Evolutionary conservation across 2,888 invertebrate genomes (phyloP).

Genomic region (Spicauda simplicius): DNA sequence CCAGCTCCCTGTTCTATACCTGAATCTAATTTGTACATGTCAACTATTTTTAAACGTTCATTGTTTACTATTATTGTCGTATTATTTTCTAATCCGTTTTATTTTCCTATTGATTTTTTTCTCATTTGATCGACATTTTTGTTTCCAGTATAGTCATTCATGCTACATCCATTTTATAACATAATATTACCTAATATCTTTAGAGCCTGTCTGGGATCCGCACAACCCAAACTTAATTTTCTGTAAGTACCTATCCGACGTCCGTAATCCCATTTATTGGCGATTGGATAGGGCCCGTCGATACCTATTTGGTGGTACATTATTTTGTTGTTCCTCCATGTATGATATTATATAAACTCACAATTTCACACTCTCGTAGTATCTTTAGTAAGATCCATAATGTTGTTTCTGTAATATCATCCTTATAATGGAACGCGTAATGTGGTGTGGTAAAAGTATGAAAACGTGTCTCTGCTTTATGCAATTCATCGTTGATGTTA

Average conservation of each 20-base stretch:
- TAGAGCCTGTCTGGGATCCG: not conserved
- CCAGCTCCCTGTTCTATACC: constrained; percentile 40
- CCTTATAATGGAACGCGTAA: constrained; percentile 4
- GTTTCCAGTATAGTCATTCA: not conserved
- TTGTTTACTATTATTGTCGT: not conserved
- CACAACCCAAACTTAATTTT: constrained; percentile 9
- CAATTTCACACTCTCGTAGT: constrained; percentile 10
- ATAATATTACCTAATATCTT: not conserved
- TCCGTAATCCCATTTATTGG: constrained; percentile 5
- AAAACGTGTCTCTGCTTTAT: constrained; percentile 6
- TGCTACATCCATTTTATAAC: not conserved
- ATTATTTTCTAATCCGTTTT: not conserved
- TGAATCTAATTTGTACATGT: constrained; percentile 25
- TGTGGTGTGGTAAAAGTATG: constrained; percentile 21
- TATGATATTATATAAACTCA: not conserved
- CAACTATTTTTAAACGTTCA: not conserved
- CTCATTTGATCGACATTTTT: too few relatives aligned
- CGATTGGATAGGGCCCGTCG: not conserved
- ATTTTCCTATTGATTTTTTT: not conserved
- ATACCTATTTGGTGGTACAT: not conserved
- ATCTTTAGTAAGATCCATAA: constrained; percentile 10
- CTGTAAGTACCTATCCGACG: constrained; percentile 5
- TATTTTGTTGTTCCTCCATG: not conserved
- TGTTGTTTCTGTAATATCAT: constrained; percentile 21
- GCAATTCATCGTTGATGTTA: constrained; percentile 12